Evolutionary conservation across 2,888 invertebrate species (phyloP), one percentile per base, ranked within the genome.

Genomic region (Sialis fuliginosa): DNA sequence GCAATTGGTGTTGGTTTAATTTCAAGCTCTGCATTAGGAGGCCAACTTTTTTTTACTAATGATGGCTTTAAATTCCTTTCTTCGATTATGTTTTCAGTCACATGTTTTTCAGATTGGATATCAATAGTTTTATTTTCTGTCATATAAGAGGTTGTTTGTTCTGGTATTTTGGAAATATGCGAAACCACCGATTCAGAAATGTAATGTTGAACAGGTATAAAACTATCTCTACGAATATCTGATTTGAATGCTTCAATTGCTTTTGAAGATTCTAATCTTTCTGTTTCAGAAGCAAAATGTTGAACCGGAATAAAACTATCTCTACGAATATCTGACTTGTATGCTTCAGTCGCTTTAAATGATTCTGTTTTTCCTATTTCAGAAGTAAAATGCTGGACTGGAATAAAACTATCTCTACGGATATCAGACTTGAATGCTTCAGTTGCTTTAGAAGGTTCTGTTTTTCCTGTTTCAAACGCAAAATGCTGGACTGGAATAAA

Each of bases 1-100:
- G 72, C 71, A 40, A 72, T 55, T 45, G 63, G 62, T 0, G 70
- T 72, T 2, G 73, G 69, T 53, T 68, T 69, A 1, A 72, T 53
- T 30, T 68, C 66, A 31, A 60, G 58, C 45, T 53, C 50, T 33
- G 56, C 54, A 37, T 53, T 59, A 33, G 68, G 67, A 1, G 70
- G 66, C 70, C 71, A 72, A 5, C 64, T 58, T 56, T 66, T 69
- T 49, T 67, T 66, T 3, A 65, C 62, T 54, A 66, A 63, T n/a
- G 69, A 69, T 4, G 68, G 67, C 53, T 61, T 63, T 8, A 64
- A 56, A 50, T 59, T 62, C 43, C 58, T 59, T 46, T 69, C 68
- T 50, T 69, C 67, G 4, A 62, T 51, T 30, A 68, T 58, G 44
- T 60, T 58, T 39, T 40, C 46, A 47, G 49, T 52, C 48, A 46